Conservation (phyloP, 2,113 vertebrate genomes). For the Ramphastos sulfuratus region DNA sequence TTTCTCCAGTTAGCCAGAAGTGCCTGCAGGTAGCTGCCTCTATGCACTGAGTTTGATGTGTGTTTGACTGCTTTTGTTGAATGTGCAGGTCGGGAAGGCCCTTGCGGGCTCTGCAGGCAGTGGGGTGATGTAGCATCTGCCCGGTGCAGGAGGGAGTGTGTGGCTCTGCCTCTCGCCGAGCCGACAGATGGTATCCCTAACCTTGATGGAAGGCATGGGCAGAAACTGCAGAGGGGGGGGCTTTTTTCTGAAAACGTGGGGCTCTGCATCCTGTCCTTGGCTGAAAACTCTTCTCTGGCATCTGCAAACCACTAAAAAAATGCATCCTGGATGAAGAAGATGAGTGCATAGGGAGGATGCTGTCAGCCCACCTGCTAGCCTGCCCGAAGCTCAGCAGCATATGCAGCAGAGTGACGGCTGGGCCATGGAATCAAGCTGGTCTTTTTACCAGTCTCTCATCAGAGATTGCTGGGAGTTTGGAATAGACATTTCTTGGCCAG, state of each 20-base stretch:
- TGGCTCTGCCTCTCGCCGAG: background rate
- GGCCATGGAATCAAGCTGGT: background rate
- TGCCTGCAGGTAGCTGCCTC: background rate
- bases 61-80: background rate
- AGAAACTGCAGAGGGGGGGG: background rate
- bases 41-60: accelerated
- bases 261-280: background rate
- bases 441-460: background rate
- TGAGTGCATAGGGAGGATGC: accelerated
- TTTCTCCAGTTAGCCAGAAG: background rate
- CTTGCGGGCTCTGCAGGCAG: background rate
- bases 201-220: background rate
- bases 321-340: background rate
- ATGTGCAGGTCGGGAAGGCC: background rate
- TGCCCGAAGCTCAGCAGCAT: background rate
- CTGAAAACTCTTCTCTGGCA: background rate
- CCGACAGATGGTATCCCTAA: background rate
- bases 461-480: background rate
- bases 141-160: background rate
- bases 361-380: accelerated
- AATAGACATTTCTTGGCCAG: background rate
- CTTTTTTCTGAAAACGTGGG: background rate
- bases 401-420: background rate
- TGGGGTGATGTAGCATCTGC: background rate
- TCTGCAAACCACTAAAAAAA: no score